Conservation (phyloP, 2,113 vertebrate species). For the Boulengerochromis microlepis region DNA sequence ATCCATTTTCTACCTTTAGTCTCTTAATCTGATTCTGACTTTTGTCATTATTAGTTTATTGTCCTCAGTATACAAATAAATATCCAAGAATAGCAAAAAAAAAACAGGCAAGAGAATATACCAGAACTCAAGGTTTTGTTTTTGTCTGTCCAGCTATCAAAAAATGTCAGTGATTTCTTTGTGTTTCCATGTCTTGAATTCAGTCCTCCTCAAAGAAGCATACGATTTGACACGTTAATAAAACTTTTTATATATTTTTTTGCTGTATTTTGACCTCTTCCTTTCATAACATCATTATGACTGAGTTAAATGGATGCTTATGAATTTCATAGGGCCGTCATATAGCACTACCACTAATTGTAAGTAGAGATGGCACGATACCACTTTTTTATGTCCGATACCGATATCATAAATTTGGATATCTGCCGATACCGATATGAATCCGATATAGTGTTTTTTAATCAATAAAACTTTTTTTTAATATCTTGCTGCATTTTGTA, state of each 20-base stretch:
- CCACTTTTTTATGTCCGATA: not conserved
- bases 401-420: not conserved
- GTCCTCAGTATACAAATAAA: not conserved
- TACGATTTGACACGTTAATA: not conserved
- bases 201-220: not conserved
- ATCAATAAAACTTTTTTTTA: too few relatives aligned
- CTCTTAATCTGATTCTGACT: not conserved
- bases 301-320: not conserved
- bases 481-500: too few relatives aligned
- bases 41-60: not conserved
- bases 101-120: not conserved
- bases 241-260: not conserved
- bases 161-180: not conserved
- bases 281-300: not conserved
- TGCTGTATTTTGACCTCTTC: not conserved
- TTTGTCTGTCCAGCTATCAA: not conserved
- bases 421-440: not conserved
- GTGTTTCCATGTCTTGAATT: not conserved
- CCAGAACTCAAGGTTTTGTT: not conserved
- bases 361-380: not conserved
- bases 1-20: not conserved
- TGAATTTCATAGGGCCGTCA: not conserved
- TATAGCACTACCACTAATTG: not conserved
- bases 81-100: not conserved
- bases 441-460: not conserved